Evolutionary conservation across 2,113 vertebrate genomes (phyloP), one percentile per base, ranked within the genome.

Genomic region (Damaliscus lunatus): DNA sequence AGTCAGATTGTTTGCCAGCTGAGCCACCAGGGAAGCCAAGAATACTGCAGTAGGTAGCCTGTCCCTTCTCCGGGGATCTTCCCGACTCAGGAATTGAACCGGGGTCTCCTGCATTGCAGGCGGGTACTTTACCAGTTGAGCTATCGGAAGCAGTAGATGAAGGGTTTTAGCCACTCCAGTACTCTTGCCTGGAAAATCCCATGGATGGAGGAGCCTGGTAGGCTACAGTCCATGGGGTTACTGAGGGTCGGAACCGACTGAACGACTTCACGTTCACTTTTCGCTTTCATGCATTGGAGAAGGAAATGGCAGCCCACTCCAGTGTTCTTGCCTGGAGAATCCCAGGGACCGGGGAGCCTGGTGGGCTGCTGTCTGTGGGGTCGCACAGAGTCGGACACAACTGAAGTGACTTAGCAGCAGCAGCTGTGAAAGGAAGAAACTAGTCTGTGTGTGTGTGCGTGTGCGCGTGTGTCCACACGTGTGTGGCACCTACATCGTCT

Each of bases 401-500:
- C 27, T 31, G 59, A 31, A 62, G 29, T 2, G 1, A 31, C 29
- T 31, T 60, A 60, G 27, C 59, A 31, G 5, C 57, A 31, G 59
- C 59, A 62, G 13, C 59, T 31, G 59, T 86, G 48, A 94, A 53
- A 40, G n/a, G 14, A 43, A 19, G 29, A 52, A 85, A 62, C 53
- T 27, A 29, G 10, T 80, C 50, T 95, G 8, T 23, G 17, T 19
- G 31, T 19, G 64, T 3, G 29, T 13, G 1, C 3, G 21, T 0
- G 3, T 1, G 17, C 0, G 57, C 81, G 13, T 16, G 31, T 16
- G 15, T 64, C 3, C 16, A 4, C 62, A 12, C 8, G 3, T 59
- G 64, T 92, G 12, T 90, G 92, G 29, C 14, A 71, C 3, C 29
- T 88, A 7, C 60, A 83, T 67, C 43, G 29, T 78, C 12, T 82